phyloP scores from a whole-genome alignment of 2,113 vertebrate genomes.

The Ibidorhyncha struthersii region DNA sequence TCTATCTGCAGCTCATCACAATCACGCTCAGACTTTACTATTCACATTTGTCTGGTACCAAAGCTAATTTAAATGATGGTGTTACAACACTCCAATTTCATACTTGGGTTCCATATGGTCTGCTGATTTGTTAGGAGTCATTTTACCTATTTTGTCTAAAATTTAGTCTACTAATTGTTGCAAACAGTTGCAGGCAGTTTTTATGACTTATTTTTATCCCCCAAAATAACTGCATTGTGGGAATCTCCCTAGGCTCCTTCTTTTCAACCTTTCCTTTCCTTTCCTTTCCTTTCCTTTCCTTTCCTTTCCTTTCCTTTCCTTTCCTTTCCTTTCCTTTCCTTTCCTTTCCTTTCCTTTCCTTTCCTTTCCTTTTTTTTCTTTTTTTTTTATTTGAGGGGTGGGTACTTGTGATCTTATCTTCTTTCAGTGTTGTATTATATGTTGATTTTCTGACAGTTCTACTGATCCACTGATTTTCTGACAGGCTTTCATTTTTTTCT shows the following conservation, averaged over 20 bases:
- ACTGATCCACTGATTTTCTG: neutral
- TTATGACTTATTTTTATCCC: neutral
- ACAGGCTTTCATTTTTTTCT: neutral
- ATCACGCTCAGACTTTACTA: neutral
- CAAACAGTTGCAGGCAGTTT: neutral
- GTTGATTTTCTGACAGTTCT: neutral
- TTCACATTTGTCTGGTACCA: neutral
- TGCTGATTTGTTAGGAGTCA: neutral
- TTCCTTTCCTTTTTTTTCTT: accelerated
- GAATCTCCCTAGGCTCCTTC: neutral
- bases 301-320: too few relatives aligned
- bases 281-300: too few relatives aligned
- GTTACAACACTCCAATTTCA: neutral
- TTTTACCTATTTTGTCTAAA: neutral
- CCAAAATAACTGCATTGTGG: neutral
- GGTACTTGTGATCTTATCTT: neutral
- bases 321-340: too few relatives aligned
- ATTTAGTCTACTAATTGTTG: neutral
- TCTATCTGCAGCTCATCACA: neutral
- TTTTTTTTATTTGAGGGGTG: neutral
- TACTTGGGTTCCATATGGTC: neutral
- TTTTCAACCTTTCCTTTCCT: neutral
- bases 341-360: too few relatives aligned
- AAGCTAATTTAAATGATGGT: neutral
- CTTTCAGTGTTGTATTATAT: neutral